Conservation (phyloP, 2,113 vertebrate species). For the Peromyscus californicus region DNA sequence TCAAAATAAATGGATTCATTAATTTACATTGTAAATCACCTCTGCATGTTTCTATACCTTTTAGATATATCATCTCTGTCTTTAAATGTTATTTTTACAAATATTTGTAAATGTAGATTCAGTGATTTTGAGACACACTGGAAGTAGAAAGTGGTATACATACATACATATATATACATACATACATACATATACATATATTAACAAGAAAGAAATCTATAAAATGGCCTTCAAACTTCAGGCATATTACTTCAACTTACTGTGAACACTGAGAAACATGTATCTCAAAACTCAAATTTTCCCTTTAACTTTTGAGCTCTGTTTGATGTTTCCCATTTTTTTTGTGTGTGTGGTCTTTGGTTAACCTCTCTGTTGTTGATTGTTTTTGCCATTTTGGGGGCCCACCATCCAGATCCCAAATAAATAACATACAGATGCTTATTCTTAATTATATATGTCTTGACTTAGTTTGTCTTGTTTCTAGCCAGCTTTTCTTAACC, state of each 20-base stretch:
- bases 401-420: too few species aligned
- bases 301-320: not conserved
- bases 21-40: not conserved
- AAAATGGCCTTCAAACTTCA: too few species aligned
- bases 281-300: not conserved
- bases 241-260: not conserved
- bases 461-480: too few species aligned
- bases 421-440: too few species aligned
- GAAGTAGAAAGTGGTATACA: not conserved
- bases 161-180: too few species aligned
- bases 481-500: too few species aligned
- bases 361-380: not conserved
- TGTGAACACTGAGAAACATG: too few species aligned
- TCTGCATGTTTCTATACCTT: accelerated
- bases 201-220: not conserved
- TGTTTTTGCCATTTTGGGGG: too few species aligned
- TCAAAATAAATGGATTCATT: not conserved
- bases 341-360: not conserved
- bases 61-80: not conserved
- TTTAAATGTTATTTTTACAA: not conserved
- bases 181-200: too few species aligned
- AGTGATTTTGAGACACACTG: too few species aligned
- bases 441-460: too few species aligned
- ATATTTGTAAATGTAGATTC: not conserved
- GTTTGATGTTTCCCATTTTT: not conserved